phyloP scores from a whole-genome alignment of 2,888 invertebrate genomes.

The Galerucella pusilla region DNA sequence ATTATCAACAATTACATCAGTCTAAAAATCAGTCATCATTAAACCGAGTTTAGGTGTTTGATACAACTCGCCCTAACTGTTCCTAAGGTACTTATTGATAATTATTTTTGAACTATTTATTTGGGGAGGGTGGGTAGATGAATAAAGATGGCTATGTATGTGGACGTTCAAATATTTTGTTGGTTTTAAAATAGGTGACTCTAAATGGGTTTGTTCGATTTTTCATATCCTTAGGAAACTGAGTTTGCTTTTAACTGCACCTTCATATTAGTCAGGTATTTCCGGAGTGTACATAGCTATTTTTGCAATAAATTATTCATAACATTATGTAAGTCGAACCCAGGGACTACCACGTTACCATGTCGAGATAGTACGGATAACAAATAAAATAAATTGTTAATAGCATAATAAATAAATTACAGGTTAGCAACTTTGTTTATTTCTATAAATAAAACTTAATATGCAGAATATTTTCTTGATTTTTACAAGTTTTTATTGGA shows the following conservation, averaged over 20 bases:
- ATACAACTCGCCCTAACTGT: too few species aligned
- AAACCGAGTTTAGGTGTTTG: too few species aligned
- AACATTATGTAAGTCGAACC: neutral
- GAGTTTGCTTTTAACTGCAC: constrained; percentile 11
- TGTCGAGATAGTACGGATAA: constrained; percentile 8
- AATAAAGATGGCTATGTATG: neutral
- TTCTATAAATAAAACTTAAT: too few species aligned
- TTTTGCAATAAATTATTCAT: constrained; percentile 15
- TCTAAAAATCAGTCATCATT: too few species aligned
- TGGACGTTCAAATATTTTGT: neutral
- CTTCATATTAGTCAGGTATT: constrained; percentile 13
- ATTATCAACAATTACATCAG: too few species aligned
- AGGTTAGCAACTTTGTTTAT: too few species aligned
- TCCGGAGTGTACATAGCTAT: neutral
- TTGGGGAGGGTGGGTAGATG: neutral
- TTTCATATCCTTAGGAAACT: constrained; percentile 16
- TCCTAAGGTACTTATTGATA: too few species aligned
- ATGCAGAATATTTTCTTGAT: too few species aligned
- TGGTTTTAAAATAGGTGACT: neutral
- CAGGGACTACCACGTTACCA: neutral
- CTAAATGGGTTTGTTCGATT: neutral
- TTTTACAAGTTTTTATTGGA: neutral
- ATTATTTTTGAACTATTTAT: too few species aligned
- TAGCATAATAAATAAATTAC: too few species aligned
- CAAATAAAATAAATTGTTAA: neutral